phyloP scores from a whole-genome alignment of 2,888 invertebrate genomes.

The Hemistola chrysoprasaria region DNA sequence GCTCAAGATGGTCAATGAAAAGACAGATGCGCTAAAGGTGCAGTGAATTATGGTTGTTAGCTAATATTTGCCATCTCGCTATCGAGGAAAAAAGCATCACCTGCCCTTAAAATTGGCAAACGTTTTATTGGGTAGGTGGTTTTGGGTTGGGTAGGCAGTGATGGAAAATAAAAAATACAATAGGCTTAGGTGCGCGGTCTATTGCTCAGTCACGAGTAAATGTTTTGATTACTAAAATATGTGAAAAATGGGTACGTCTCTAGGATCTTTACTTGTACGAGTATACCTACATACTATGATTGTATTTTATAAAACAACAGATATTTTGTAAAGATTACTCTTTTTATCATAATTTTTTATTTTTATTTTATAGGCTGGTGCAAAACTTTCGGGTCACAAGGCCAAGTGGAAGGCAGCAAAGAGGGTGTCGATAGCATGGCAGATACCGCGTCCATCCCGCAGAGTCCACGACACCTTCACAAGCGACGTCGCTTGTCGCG shows the following conservation, averaged over 20 bases:
- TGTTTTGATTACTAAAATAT: no score
- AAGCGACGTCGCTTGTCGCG: constrained; percentile 91
- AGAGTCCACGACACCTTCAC: constrained; percentile 73
- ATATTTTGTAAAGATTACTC: no score
- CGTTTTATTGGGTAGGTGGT: constrained; percentile 5
- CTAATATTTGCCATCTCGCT: constrained; percentile 41
- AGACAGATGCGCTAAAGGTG: constrained; percentile 65
- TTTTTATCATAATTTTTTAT: not conserved
- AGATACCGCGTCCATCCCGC: constrained; percentile 60
- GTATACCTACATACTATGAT: no score
- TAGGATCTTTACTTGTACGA: no score
- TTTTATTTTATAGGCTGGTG: constrained; percentile 54
- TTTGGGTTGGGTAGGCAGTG: no score
- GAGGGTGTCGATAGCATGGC: constrained; percentile 67
- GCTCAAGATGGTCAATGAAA: constrained; percentile 36
- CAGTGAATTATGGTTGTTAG: constrained; percentile 46
- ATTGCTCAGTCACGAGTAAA: not conserved
- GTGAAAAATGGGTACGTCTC: no score
- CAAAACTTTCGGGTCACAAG: constrained; percentile 33
- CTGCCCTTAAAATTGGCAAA: constrained; percentile 35
- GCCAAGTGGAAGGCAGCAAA: constrained; percentile 51
- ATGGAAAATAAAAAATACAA: constrained; percentile 3
- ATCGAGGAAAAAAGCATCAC: constrained; percentile 43
- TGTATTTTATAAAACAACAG: no score
- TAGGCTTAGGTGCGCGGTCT: not conserved